These are phyloP conservation scores for Drymonia ruficornis DNA, from an alignment of 2,888 invertebrate species.

Conservation along the genomic window DNA sequence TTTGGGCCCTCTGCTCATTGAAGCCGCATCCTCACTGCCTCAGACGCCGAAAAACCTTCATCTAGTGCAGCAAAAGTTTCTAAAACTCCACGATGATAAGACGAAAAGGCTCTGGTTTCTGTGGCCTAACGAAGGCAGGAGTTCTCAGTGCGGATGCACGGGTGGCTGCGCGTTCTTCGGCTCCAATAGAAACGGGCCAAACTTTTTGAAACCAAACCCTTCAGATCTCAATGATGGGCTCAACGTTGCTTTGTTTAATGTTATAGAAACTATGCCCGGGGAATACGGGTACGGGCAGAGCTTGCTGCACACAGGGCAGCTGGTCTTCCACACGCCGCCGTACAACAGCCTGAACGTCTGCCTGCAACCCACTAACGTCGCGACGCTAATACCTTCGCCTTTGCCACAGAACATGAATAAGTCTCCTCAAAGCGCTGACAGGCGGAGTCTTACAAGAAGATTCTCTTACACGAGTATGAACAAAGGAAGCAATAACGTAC, in stretches of 20 bases:
- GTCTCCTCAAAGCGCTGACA: conserved; percentile 71
- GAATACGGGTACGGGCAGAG: conserved; percentile 98
- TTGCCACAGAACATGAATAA: conserved; percentile 70
- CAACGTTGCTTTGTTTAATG: conserved; percentile 92
- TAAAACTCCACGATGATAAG: conserved; percentile 93
- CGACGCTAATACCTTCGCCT: conserved; percentile 73
- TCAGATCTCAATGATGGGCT: conserved; percentile 92
- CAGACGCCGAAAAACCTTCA: conserved; percentile 91
- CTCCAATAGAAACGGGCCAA: conserved; percentile 93
- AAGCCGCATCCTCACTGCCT: conserved; percentile 93
- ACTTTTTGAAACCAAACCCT: conserved; percentile 94
- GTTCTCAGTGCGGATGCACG: conserved; percentile 95
- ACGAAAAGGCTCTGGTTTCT: conserved; percentile 97
- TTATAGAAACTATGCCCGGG: conserved; percentile 88
- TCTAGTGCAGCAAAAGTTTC: conserved; percentile 91
- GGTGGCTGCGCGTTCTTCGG: conserved; percentile 98
- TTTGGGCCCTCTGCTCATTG: conserved; percentile 95
- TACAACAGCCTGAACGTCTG: conserved; percentile 92
- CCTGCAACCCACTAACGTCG: conserved; percentile 86
- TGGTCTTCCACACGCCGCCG: conserved; percentile 96
- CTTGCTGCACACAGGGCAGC: conserved; percentile 92
- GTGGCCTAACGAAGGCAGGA: conserved; percentile 91
- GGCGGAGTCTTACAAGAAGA: conserved; percentile 73
- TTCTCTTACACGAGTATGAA: conserved; percentile 79
- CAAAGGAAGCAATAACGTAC: conserved; percentile 73